These are phyloP conservation scores for Tetramorium simillimum DNA, from an alignment of 1,140 invertebrate genomes.

Conservation along the genomic window DNA sequence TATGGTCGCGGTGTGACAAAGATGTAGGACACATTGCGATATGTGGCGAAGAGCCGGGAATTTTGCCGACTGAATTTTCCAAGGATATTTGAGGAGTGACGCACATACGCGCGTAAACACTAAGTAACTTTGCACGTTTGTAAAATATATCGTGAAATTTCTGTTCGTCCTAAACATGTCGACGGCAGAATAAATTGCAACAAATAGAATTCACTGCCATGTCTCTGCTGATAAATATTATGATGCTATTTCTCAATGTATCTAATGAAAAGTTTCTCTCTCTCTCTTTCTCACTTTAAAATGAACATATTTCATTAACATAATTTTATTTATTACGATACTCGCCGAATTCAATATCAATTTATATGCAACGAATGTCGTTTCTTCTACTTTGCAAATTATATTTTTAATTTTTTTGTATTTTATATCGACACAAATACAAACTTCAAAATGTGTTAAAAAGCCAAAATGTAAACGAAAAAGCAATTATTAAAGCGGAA, in stretches of 20 bases:
- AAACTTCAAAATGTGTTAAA: not conserved
- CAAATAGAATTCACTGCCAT: conserved; percentile 8
- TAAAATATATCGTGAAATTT: conserved; percentile 45
- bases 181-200: conserved; percentile 23
- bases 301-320: not conserved
- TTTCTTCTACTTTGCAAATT: conserved; percentile 17
- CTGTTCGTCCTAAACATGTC: conserved; percentile 4
- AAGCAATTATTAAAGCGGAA: not conserved
- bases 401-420: conserved; percentile 6
- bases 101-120: conserved; percentile 18
- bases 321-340: not conserved
- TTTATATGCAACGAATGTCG: not conserved
- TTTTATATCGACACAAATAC: not conserved
- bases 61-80: conserved; percentile 79
- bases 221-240: conserved; percentile 14
- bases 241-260: not conserved
- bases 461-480: not conserved
- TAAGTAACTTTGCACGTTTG: conserved; percentile 36
- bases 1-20: conserved; percentile 20
- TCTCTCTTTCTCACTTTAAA: not conserved
- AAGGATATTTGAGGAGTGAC: conserved; percentile 77
- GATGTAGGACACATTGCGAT: conserved; percentile 31
- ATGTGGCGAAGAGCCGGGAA: conserved; percentile 49
- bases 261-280: not conserved
- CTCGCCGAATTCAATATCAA: not conserved